phyloP scores from a whole-genome alignment of 1,140 invertebrate genomes.

The Sminthurinus signatus region DNA sequence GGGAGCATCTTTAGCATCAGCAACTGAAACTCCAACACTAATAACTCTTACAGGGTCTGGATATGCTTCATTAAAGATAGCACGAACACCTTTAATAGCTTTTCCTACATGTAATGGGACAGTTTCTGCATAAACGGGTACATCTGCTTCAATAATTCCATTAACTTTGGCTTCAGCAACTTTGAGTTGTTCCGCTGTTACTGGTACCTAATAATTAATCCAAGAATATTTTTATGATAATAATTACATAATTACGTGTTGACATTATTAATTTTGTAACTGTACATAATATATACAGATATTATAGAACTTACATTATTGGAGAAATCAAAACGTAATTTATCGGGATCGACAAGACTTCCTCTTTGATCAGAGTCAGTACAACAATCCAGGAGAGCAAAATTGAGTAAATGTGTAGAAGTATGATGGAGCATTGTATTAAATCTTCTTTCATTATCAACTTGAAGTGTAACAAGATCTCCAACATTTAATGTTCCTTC shows the following conservation, averaged over 20 bases:
- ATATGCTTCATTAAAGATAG: conserved; percentile 98
- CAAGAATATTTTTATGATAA: conserved; percentile 16
- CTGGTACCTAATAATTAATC: conserved; percentile 55
- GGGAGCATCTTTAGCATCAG: conserved; percentile 81
- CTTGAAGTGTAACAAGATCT: conserved; percentile 71
- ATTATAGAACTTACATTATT: conserved; percentile 63
- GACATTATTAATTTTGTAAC: no score
- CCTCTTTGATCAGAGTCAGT: conserved; percentile 94
- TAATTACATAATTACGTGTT: background rate
- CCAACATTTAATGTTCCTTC: conserved; percentile 74
- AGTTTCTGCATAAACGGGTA: conserved; percentile 83
- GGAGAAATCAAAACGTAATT: conserved; percentile 94
- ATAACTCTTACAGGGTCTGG: conserved; percentile 97
- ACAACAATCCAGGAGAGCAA: conserved; percentile 81
- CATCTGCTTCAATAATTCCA: conserved; percentile 69
- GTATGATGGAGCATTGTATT: conserved; percentile 99
- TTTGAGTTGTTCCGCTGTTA: conserved; percentile 81
- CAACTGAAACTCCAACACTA: conserved; percentile 86
- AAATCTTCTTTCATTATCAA: conserved; percentile 76
- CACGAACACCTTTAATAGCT: conserved; percentile 86
- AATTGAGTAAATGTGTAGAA: conserved; percentile 95
- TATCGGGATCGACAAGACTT: conserved; percentile 95
- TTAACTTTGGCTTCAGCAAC: conserved; percentile 72
- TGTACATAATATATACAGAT: conserved; percentile 6
- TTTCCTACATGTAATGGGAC: conserved; percentile 77